Base-by-base conservation (phyloP, 2,888 invertebrate species). In the Chrysotoxum bicinctum region DNA sequence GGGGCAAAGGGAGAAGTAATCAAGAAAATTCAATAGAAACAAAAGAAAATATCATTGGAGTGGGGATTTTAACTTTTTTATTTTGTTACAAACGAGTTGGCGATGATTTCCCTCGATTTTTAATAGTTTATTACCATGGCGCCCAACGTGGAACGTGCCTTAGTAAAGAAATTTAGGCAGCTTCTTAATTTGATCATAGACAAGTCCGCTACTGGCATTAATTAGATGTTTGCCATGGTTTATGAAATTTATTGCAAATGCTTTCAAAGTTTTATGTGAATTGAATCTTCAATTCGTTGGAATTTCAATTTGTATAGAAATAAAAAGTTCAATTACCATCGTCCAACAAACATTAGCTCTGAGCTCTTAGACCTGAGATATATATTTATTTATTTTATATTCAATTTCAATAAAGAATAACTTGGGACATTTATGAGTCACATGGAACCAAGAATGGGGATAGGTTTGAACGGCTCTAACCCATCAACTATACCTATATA, bases 381-480 rank as follows among this genome's bases (percentile, higher is more conserved):
- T 58, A 54, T 32, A 37, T 68, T 52, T 73, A 83, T 54, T 76
- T 68, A 72, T 73, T 62, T 60, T 40, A 68, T 68, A 73, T 73
- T 78, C 78, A 76, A 76, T 45, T 72, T 43, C 70, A 76, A 77
- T 77, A 77, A 77, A 82, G 68, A 77, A 82, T 78, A 82, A 68
- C 73, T 73, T n/a, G 79, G 52, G 43, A 74, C 83, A 70, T 83
- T 74, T 70, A 72, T 72, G 76, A 68, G 75, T 68, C 79, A 79
- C 70, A 84, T 84, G 82, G 76, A 76, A 12, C 26, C 26, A 26
- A 26, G 62, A 16, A 62, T 40, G n/a, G 32, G 35, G 19, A 52
- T 52, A 52, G 26, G 50, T 26, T 52, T 52, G 52, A 6, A 54
- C 16, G 30, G 30, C 54, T 30, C 54, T 54, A 14, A 8, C 52